Percentiles rank a stretch among this genome's conserved stretches.
These are phyloP conservation scores for Willowsia nigromaculata DNA, from an alignment of 2,888 invertebrate genomes.

Conservation along the genomic window DNA sequence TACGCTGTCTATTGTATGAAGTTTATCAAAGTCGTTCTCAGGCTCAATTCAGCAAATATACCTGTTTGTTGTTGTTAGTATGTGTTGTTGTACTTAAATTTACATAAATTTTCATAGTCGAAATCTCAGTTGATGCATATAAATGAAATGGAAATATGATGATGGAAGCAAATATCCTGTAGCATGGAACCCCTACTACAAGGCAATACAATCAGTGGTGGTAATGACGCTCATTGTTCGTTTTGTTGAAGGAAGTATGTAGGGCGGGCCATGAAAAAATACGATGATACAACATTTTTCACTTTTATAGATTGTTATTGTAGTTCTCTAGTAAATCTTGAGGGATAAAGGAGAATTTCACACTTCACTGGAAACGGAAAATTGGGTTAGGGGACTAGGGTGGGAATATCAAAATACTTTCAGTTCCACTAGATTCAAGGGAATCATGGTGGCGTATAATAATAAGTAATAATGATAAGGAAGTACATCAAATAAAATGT, in stretches of 20 bases:
- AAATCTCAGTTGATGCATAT: constrained; percentile 32
- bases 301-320: background rate
- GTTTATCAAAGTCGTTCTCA: background rate
- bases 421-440: background rate
- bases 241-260: background rate
- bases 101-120: constrained; percentile 13
- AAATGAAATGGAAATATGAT: constrained; percentile 31
- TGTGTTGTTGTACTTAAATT: background rate
- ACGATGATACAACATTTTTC: background rate
- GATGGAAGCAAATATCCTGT: background rate
- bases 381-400: background rate
- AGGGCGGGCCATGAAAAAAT: background rate
- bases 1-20: background rate
- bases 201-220: background rate
- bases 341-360: background rate
- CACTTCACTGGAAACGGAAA: background rate
- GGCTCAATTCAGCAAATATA: background rate
- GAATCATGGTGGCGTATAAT: background rate
- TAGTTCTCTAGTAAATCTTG: background rate
- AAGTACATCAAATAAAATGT: background rate
- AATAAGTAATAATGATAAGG: background rate
- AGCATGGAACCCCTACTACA: background rate
- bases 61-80: background rate
- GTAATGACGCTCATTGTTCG: constrained; percentile 31
- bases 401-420: background rate